Conservation (phyloP, 2,113 vertebrate species). For the Orthonyx spaldingii region DNA sequence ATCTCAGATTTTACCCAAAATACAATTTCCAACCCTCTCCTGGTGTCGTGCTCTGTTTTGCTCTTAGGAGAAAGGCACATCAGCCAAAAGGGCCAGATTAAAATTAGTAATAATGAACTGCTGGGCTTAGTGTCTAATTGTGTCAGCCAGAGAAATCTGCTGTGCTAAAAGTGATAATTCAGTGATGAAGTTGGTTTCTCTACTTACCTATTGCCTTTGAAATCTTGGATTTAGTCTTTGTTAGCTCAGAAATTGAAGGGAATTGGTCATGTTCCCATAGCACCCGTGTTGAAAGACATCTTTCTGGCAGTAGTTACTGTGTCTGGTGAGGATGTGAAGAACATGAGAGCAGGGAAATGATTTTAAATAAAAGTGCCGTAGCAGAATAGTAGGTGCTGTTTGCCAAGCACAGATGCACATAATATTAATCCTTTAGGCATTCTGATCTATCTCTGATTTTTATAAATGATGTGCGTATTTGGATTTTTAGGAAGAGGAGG, state of each 20-base stretch:
- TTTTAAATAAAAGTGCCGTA: constrained; percentile 27
- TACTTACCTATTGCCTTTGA: constrained; percentile 9
- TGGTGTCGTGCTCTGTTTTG: not conserved
- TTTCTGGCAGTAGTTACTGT: not conserved
- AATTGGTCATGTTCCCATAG: constrained; percentile 11
- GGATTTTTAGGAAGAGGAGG: not conserved
- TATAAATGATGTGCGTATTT: not conserved
- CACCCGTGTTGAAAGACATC: constrained; percentile 2
- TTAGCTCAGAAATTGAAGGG: not conserved
- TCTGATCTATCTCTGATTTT: not conserved
- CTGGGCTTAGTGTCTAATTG: not conserved
- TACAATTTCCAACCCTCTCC: not conserved
- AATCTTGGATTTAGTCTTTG: not conserved
- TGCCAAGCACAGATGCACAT: not conserved
- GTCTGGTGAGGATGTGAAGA: constrained; percentile 22
- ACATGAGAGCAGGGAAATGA: not conserved
- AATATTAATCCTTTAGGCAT: not conserved
- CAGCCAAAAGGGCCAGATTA: not conserved
- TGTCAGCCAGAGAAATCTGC: not conserved
- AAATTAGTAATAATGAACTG: not conserved
- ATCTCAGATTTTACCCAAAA: not conserved
- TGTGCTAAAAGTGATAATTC: not conserved
- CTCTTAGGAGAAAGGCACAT: not conserved
- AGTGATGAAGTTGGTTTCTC: not conserved
- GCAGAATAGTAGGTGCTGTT: not conserved